Conservation (phyloP, 2,888 invertebrate genomes). For the Yponomeuta sedellus region DNA sequence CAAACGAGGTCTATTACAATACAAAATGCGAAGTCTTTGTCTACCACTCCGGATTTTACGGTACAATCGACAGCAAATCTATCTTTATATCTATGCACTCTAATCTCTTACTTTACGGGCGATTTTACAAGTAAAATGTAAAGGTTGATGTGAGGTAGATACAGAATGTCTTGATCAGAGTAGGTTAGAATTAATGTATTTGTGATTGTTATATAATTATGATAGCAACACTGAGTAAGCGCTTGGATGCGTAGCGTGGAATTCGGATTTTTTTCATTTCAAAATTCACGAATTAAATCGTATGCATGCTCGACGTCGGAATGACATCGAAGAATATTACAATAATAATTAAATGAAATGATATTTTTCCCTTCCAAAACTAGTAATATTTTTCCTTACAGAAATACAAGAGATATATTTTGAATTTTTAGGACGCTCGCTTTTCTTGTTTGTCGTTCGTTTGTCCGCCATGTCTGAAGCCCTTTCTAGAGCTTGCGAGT, state of each 20-base stretch:
- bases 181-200: neutral
- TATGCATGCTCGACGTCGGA: slow-evolving; percentile 11
- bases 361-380: slow-evolving; percentile 46
- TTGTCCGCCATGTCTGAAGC: slow-evolving; percentile 76
- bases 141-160: too few relatives aligned
- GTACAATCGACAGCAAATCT: too few relatives aligned
- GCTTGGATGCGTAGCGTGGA: slow-evolving; percentile 16
- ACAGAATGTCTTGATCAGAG: too few relatives aligned
- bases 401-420: slow-evolving; percentile 41
- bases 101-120: too few relatives aligned
- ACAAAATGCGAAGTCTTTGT: too few relatives aligned
- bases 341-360: slow-evolving; percentile 49
- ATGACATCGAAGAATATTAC: slow-evolving; percentile 57
- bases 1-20: too few relatives aligned
- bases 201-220: neutral
- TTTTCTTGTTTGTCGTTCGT: slow-evolving; percentile 45
- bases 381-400: slow-evolving; percentile 67
- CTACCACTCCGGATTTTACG: too few relatives aligned
- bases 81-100: too few relatives aligned
- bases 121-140: too few relatives aligned
- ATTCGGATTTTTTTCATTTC: neutral
- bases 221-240: neutral
- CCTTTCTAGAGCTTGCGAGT: slow-evolving; percentile 65
- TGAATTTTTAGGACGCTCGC: slow-evolving; percentile 57
- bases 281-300: slow-evolving; percentile 11